Evolutionary conservation across 2,113 vertebrate species (phyloP), one percentile per base, ranked within the genome.

Genomic region (Chaetops frenatus): DNA sequence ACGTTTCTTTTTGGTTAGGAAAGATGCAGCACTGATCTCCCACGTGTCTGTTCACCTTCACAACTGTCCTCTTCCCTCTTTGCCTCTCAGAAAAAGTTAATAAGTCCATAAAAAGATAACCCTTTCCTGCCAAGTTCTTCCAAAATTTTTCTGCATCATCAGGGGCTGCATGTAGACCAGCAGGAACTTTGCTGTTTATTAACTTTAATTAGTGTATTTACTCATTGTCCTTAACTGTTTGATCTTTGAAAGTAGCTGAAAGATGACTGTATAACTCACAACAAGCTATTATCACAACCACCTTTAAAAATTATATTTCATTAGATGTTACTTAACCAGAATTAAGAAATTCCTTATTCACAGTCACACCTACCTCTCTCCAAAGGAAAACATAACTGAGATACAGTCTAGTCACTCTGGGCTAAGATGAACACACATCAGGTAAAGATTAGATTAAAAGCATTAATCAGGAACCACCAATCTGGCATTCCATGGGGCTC

Each of bases 261-360:
- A 83, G 45, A 51, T 72, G 40, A 66, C 69, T 31, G 15, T 13
- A 11, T 42, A 36, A 33, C 72, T 96, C 69, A 60, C 25, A 31
- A 66, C 82, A 44, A 80, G 69, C 65, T 88, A 2, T 65, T 58
- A 78, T 78, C 81, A 64, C 36, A 92, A 35, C 29, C 44, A 56
- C 48, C 93, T 89, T 69, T 76, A 44, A 67, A 88, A 91, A 84
- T 89, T 51, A 60, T 12, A 5, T 92, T 83, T 82, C 82, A 88
- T 87, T 79, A 95, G 66, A 44, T 74, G 76, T 83, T 92, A 88
- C 92, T 94, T 87, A 92, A 89, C 29, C 58, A 62, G 79, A 95
- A 86, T 88, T 29, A 90, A 73, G 81, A 83, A 67, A 50, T 74
- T 81, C 40, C 76, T 65, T 66, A 61, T 86, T 92, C 66, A 12